Base-by-base conservation (phyloP, 1,140 invertebrate genomes). In the Diplogasteroides magnus region DNA sequence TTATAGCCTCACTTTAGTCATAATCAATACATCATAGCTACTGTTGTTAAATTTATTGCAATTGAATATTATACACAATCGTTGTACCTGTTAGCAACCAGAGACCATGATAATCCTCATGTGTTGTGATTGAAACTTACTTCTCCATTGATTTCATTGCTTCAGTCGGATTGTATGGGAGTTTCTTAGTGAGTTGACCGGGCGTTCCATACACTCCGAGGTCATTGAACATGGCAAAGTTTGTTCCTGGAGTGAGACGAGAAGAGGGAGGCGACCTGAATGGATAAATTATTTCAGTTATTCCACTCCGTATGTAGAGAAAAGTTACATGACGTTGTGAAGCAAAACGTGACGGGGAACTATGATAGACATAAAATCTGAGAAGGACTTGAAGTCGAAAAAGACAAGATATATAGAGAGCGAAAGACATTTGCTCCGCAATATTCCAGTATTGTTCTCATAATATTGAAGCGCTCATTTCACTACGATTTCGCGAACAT, bases 151-250 rank as follows among this genome's bases (percentile, higher is more conserved):
- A 77, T 57, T 86, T 73, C 86, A 87, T 86, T 11, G 84, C 83
- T 48, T 81, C 67, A 0, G 86, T 86, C 3, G 87, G 84, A 76
- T 87, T 86, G 76, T 85, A 87, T 27, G 79, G 75, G 70, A 86
- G 78, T 64, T 84, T 85, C 23, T 82, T 76, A 74, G 84, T 84
- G 2, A 87, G 85, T 68, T 81, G 82, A n/a, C 83, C 85, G 14
- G 87, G 87, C 13, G 87, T 86, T n/a, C 87, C 87, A 76, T 87
- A 87, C 19, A 87, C 85, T 0, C 87, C 87, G 37, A 87, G 77
- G 77, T 87, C 86, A 74, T 87, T 87, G 74, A 86, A 87, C 84
- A 87, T 86, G 1, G 84, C 78, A 73, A 84, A 87, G 76, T 86
- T 83, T 2, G 85, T 82, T 29, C 83, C 85, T 25, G 86, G 85